Base-by-base conservation (phyloP, 2,888 invertebrate genomes). In the Drosophila paracracens region DNA sequence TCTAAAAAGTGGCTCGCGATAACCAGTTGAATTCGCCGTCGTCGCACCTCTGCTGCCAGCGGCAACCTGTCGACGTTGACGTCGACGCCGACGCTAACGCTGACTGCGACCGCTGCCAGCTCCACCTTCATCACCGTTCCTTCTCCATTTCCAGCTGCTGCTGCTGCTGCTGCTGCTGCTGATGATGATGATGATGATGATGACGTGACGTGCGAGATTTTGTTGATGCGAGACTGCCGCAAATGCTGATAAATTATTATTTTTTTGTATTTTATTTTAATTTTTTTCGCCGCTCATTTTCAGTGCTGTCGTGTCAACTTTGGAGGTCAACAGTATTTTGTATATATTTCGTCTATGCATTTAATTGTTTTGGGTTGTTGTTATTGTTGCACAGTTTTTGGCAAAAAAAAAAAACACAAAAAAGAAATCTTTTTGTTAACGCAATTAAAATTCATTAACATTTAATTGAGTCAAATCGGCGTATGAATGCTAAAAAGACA, bases 131-230 rank as follows among this genome's bases (percentile, higher is more conserved):
- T 54, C 64, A 43, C 36, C 62, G n/a, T 43, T 43, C 35, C 54
- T 56, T 43, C 33, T 35, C 27, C 52, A 35, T 59, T 71, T 48
- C 33, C 68, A 43, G 27, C 54, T 35, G 40, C 50, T 66, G 48
- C 56, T 43, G 35, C 27, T 6, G 46, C 46, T 3, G 46, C 21
- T 21, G 40, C 40, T n/a, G 31, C 25, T 16, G 36, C 33, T 65
- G 48, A 43, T 53, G 36, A 40, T 58, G 38, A 21, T 57, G 78
- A 48, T 53, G 59, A 21, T 61, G 65, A 38, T 64, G 89, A 85
- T 89, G 85, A 85, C 90, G 85, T 85, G 85, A 89, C 85, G 75
- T 82, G 85, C 88, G 83, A 84, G 85, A 84, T 88, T 83, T 84
- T 72, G 63, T 80, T 82, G 82, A 78, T 86, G 86, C 77, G 74